Percentiles rank a stretch among this genome's conserved stretches.
Conservation (phyloP, 2,797 vertebrate species). For the Eurystomus glaucurus region DNA sequence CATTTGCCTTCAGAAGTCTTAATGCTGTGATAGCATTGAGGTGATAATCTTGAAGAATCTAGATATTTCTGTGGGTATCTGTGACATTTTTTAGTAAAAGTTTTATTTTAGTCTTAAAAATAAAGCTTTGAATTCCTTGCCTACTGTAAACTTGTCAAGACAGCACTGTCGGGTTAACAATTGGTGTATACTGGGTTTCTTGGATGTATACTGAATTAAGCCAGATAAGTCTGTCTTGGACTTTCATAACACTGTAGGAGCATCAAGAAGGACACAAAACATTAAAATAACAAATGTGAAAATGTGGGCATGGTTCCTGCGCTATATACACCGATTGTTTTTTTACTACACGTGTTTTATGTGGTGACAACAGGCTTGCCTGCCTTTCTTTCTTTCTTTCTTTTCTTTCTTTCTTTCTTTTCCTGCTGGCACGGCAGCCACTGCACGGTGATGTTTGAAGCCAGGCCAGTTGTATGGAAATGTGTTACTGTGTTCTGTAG, state of each 20-base stretch:
- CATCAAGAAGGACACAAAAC: neutral
- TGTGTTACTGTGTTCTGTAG: neutral
- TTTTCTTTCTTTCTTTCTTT: neutral
- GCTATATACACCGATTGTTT: neutral
- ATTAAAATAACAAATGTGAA: neutral
- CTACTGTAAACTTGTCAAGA: neutral
- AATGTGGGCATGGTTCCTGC: neutral
- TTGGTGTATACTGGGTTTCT: neutral
- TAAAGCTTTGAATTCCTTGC: neutral
- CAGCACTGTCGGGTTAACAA: neutral
- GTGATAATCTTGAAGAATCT: neutral
- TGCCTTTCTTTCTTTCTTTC: neutral
- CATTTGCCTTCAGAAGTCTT: neutral
- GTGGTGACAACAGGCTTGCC: neutral
- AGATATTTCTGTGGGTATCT: neutral
- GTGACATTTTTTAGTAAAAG: neutral
- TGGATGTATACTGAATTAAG: neutral
- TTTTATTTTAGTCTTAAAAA: neutral
- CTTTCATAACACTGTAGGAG: neutral
- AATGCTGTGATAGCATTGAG: neutral
- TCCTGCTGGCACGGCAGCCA: neutral
- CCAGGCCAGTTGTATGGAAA: neutral
- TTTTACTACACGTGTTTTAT: neutral
- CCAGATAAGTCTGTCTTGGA: rapidly evolving
- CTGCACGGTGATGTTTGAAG: neutral